Conservation (phyloP, 2,113 vertebrate species). For the Catharus minimus region DNA sequence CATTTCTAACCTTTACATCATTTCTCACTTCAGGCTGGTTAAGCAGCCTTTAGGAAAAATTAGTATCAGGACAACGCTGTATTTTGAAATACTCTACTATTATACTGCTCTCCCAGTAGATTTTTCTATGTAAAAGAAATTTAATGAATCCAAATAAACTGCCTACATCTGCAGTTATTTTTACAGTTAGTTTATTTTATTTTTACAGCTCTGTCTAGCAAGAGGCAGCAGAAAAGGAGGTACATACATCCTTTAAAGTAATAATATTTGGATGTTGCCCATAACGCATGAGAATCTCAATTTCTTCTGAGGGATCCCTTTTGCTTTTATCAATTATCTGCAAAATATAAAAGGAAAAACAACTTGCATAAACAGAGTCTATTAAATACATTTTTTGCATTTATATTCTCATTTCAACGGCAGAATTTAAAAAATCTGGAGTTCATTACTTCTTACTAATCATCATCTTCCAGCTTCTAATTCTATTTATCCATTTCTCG, state of each 20-base stretch:
- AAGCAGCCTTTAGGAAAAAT: neutral
- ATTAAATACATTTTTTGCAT: neutral
- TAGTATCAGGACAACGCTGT: accelerated
- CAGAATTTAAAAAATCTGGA: neutral
- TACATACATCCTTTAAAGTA: constrained; percentile 94
- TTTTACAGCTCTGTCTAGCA: neutral
- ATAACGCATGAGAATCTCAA: constrained; percentile 96
- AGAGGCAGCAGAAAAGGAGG: neutral
- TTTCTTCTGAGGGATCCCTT: constrained; percentile 95
- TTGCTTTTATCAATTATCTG: constrained; percentile 99
- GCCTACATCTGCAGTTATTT: neutral
- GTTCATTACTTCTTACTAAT: neutral
- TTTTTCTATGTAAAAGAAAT: neutral
- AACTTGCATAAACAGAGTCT: neutral
- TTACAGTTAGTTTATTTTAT: neutral
- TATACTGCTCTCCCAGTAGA: neutral
- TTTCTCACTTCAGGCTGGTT: neutral
- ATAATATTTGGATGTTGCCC: constrained; percentile 97
- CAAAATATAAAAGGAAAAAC: constrained; percentile 37
- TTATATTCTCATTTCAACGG: neutral
- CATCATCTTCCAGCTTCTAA: neutral
- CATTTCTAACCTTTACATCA: neutral
- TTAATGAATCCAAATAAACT: neutral
- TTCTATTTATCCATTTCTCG: neutral
- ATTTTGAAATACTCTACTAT: neutral